A percentile compares a stretch with the other conserved stretches of the same genome.
These are phyloP conservation scores for Pipa parva DNA, from an alignment of 2,113 vertebrate species.

Conservation along the genomic window DNA sequence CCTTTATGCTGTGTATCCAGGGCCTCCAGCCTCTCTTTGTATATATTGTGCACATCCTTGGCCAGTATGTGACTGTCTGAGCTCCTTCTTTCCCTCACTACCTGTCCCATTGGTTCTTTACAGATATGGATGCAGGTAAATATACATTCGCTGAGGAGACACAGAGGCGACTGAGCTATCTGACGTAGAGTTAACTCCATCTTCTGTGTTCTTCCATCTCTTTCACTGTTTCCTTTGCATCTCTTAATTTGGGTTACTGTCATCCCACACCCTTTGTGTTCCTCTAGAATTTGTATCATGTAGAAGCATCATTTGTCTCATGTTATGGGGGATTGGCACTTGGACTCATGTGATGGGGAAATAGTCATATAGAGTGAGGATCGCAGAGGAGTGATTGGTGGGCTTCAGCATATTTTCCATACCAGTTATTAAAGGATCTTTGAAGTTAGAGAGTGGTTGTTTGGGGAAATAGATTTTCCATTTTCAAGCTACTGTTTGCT, in stretches of 20 bases:
- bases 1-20: conserved; percentile 1
- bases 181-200: conserved; percentile 51
- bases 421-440: too few species aligned
- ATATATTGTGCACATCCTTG: conserved; percentile 17
- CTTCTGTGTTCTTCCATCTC: conserved; percentile 62
- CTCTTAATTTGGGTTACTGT: conserved; percentile 20
- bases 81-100: conserved; percentile 78
- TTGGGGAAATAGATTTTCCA: too few species aligned
- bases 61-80: conserved; percentile 65
- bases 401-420: too few species aligned
- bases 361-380: too few species aligned
- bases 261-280: conserved; percentile 22
- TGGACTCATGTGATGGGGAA: neutral
- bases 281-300: conserved; percentile 32
- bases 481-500: too few species aligned
- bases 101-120: conserved; percentile 81
- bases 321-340: neutral
- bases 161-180: conserved; percentile 51
- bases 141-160: conserved; percentile 62
- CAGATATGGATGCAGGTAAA: conserved; percentile 99
- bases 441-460: too few species aligned
- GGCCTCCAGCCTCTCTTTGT: conserved; percentile 10
- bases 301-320: conserved; percentile 30
- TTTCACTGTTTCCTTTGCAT: conserved; percentile 46
- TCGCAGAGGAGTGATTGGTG: too few species aligned